Percentiles rank a stretch among this genome's conserved stretches.
These are phyloP conservation scores for Oscheius sp. DNA, from an alignment of 2,888 invertebrate genomes.

Conservation along the genomic window DNA sequence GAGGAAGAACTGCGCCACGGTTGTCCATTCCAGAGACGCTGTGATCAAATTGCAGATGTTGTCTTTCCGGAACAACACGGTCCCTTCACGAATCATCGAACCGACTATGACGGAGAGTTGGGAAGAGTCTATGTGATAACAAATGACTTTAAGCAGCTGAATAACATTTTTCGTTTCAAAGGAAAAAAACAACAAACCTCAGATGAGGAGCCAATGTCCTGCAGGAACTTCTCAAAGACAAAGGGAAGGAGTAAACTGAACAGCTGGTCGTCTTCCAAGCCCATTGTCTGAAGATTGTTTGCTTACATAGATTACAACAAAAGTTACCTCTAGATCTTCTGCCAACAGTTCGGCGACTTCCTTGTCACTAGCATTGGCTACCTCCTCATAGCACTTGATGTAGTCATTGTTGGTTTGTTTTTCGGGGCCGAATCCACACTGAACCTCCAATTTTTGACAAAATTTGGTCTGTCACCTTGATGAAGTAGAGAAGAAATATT, in stretches of 20 bases:
- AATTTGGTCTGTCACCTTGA: slow-evolving; percentile 39
- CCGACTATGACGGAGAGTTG: slow-evolving; percentile 90
- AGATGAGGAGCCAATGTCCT: slow-evolving; percentile 36
- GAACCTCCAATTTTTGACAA: not conserved
- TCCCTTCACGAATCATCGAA: slow-evolving; percentile 82
- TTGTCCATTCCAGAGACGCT: slow-evolving; percentile 92
- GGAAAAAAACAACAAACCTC: slow-evolving; percentile 69
- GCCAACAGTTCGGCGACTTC: slow-evolving; percentile 78
- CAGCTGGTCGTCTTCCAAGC: slow-evolving; percentile 88
- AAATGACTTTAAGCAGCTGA: slow-evolving; percentile 86
- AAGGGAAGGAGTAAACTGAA: slow-evolving; percentile 78
- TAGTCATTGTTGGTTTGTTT: slow-evolving; percentile 79
- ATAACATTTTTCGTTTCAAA: not conserved
- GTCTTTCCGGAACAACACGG: slow-evolving; percentile 77
- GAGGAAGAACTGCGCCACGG: slow-evolving; percentile 94
- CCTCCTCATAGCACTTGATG: slow-evolving; percentile 86
- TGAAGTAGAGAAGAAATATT: slow-evolving; percentile 57
- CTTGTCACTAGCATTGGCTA: slow-evolving; percentile 75
- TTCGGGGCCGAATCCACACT: slow-evolving; percentile 4
- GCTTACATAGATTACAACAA: not conserved
- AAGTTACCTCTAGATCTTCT: slow-evolving; percentile 82
- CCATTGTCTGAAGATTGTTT: slow-evolving; percentile 76
- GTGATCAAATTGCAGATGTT: slow-evolving; percentile 75
- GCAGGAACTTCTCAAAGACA: slow-evolving; percentile 67
- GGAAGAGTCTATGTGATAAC: slow-evolving; percentile 88